Evolutionary conservation across 2,888 invertebrate genomes (phyloP).

Genomic region (Sepiola atlantica): DNA sequence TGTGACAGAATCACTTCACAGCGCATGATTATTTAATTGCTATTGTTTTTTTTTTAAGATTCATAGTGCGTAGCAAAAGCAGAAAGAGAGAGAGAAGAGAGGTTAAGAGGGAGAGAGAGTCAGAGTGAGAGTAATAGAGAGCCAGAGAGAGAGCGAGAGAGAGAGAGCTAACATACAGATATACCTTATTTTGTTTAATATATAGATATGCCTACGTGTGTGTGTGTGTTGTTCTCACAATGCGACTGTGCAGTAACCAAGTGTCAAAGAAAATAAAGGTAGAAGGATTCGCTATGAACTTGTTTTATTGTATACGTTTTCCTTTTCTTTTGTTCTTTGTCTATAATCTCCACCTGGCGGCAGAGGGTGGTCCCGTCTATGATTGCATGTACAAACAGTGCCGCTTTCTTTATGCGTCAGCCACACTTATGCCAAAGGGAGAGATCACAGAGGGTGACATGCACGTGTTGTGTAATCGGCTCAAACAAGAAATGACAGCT

Average conservation of each 20-base stretch:
- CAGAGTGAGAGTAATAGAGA: too few relatives aligned
- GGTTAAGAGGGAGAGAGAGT: too few relatives aligned
- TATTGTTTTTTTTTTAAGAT: too few relatives aligned
- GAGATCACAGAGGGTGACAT: neutral
- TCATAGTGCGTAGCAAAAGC: too few relatives aligned
- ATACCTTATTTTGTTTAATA: neutral
- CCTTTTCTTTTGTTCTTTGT: neutral
- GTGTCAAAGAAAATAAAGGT: neutral
- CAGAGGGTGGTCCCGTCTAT: neutral
- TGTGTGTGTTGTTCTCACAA: too few relatives aligned
- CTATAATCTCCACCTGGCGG: neutral
- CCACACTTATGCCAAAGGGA: neutral
- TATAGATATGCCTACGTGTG: neutral
- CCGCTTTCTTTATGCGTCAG: neutral
- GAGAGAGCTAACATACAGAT: too few relatives aligned
- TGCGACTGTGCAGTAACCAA: too few relatives aligned
- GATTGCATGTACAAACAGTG: neutral
- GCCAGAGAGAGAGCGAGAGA: too few relatives aligned
- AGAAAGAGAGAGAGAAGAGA: too few relatives aligned
- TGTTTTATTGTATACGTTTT: neutral
- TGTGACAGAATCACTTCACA: too few relatives aligned
- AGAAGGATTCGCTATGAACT: neutral
- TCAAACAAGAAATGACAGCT: neutral
- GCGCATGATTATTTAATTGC: too few relatives aligned
- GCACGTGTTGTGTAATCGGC: slow-evolving; percentile 32